phyloP scores from a whole-genome alignment of 2,113 vertebrate genomes.

The Microtus ochrogaster region DNA sequence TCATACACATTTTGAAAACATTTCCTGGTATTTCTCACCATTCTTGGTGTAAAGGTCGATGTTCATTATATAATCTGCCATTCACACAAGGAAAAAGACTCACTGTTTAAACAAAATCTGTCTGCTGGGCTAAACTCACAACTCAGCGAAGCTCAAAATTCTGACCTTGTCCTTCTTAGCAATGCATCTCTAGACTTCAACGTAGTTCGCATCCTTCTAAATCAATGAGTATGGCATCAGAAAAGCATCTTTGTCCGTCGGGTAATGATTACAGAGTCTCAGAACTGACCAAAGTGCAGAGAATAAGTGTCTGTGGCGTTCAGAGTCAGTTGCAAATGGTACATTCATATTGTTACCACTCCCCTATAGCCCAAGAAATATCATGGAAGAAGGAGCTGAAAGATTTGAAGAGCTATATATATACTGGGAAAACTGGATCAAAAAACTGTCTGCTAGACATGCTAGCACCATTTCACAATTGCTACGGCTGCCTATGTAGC shows the following conservation, averaged over 20 bases:
- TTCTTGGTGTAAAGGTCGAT: not conserved
- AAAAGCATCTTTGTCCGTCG: not conserved
- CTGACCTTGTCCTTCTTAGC: not conserved
- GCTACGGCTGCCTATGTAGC: not conserved
- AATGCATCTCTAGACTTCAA: not conserved
- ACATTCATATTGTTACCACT: not conserved
- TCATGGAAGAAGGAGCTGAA: not conserved
- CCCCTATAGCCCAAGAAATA: not conserved
- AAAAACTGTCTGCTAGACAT: not conserved
- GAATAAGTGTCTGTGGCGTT: not conserved
- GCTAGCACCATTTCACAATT: too few relatives aligned
- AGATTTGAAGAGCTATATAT: not conserved
- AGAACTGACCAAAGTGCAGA: not conserved
- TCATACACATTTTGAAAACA: not conserved
- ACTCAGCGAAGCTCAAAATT: not conserved
- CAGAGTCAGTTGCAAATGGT: not conserved
- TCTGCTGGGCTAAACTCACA: not conserved
- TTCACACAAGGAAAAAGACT: not conserved
- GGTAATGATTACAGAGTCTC: too few relatives aligned
- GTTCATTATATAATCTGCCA: not conserved
- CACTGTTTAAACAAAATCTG: not conserved
- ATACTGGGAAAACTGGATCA: not conserved
- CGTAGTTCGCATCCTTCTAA: not conserved
- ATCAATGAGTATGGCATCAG: not conserved
- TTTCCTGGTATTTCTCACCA: conserved; percentile 1